Percentiles rank a stretch among this genome's conserved stretches.
Evolutionary conservation across 2,888 invertebrate genomes (phyloP).

Genomic region (Drosophila neotestacea): DNA sequence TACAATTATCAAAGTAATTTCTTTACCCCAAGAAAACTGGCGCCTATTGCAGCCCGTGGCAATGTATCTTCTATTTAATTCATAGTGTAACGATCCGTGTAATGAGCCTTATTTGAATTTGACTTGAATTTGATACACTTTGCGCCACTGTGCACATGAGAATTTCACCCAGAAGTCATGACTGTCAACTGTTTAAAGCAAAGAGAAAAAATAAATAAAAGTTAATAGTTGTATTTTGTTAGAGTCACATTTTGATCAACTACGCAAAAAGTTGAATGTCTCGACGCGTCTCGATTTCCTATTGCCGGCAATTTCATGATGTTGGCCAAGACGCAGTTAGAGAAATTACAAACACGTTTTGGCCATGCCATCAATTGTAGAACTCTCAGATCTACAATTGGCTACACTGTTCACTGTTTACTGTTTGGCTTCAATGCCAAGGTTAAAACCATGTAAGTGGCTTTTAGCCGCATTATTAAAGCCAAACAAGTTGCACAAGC

Average conservation of each 20-base stretch:
- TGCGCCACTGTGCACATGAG: slow-evolving; percentile 15
- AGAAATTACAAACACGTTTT: slow-evolving; percentile 65
- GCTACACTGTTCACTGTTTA: not conserved
- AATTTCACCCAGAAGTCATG: slow-evolving; percentile 67
- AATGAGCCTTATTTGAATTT: not conserved
- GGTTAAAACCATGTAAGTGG: slow-evolving; percentile 14
- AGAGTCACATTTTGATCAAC: slow-evolving; percentile 17
- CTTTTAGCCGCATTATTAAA: slow-evolving; percentile 41
- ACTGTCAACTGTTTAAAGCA: slow-evolving; percentile 37
- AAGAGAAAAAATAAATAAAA: slow-evolving; percentile 19
- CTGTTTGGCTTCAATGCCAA: slow-evolving; percentile 30
- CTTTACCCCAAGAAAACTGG: not conserved
- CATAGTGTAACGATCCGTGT: not conserved
- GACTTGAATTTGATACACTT: not conserved
- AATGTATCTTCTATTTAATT: not conserved
- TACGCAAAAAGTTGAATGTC: slow-evolving; percentile 20
- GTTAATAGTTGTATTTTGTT: slow-evolving; percentile 14
- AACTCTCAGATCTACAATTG: not conserved
- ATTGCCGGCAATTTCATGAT: slow-evolving; percentile 21
- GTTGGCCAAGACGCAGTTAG: slow-evolving; percentile 24
- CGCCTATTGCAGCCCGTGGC: not conserved
- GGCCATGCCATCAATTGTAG: slow-evolving; percentile 14
- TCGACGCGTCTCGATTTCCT: slow-evolving; percentile 37
- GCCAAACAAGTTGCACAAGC: slow-evolving; percentile 25
- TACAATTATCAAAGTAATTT: slow-evolving; percentile 2